Percentiles rank a stretch among this genome's conserved stretches.
phyloP scores from a whole-genome alignment of 2,113 vertebrate species.

The Nothoprocta perdicaria region DNA sequence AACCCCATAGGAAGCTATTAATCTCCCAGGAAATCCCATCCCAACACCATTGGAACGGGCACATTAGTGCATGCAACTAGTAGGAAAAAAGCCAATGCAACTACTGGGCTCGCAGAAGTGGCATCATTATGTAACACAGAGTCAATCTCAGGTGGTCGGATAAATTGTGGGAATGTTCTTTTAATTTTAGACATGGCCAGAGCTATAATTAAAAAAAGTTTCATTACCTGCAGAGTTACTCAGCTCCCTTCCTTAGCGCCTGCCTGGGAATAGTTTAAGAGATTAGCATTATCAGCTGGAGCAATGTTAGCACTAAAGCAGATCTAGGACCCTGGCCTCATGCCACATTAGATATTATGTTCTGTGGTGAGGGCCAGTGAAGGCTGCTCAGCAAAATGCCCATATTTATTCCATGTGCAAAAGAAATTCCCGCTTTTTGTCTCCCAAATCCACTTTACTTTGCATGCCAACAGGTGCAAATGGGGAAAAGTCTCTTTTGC shows the following conservation, averaged over 20 bases:
- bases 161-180: slow-evolving; percentile 31
- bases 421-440: not conserved
- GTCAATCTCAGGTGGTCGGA: slow-evolving; percentile 35
- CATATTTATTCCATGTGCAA: not conserved
- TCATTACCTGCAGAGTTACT: slow-evolving; percentile 57
- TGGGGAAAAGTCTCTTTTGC: not conserved
- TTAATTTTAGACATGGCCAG: not conserved
- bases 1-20: not conserved
- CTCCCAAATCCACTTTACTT: not conserved
- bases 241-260: slow-evolving; percentile 34
- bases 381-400: not conserved
- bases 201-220: slow-evolving; percentile 63
- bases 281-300: slow-evolving; percentile 3
- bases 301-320: not conserved
- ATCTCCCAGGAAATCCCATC: not conserved
- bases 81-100: not conserved
- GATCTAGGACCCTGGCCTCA: not conserved
- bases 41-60: not conserved
- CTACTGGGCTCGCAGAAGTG: slow-evolving; percentile 31
- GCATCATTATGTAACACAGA: slow-evolving; percentile 30
- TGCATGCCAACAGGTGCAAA: not conserved
- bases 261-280: slow-evolving; percentile 4
- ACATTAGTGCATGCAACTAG: not conserved
- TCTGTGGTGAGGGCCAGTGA: not conserved
- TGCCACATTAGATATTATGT: rapidly evolving